These are phyloP conservation scores for Orthonyx spaldingii DNA, from an alignment of 2,113 vertebrate species.

Conservation along the genomic window DNA sequence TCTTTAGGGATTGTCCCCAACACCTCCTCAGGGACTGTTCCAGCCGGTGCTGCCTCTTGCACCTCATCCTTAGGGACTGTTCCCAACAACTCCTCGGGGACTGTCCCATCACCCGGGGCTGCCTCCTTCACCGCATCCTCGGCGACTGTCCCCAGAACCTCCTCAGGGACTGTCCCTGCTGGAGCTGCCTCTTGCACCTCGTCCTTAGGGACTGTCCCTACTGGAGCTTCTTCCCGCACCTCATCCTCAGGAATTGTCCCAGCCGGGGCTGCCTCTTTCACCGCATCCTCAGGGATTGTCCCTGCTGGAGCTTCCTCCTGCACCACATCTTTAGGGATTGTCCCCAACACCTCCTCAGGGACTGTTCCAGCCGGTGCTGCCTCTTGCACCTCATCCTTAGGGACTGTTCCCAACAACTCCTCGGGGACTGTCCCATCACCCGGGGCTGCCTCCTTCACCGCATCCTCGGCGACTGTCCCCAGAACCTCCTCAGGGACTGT, in stretches of 20 bases:
- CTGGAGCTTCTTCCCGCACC: background rate
- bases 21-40: too few species aligned
- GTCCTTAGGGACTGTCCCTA: fast-evolving
- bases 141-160: background rate
- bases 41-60: background rate
- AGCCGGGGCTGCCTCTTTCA: too few species aligned
- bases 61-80: background rate
- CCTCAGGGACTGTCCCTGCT: background rate
- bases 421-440: background rate
- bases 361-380: background rate
- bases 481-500: too few species aligned
- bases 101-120: too few species aligned
- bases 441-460: fast-evolving
- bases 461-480: fast-evolving
- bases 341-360: background rate
- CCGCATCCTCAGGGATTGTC: background rate
- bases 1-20: background rate
- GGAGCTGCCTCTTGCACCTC: too few species aligned
- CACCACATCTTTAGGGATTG: fast-evolving
- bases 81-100: too few species aligned
- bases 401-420: too few species aligned
- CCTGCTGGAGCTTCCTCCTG: background rate
- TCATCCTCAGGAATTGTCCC: background rate
- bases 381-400: too few species aligned
- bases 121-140: too few species aligned